phyloP scores from a whole-genome alignment of 2,797 vertebrate species.

The Aphelocoma californica region DNA sequence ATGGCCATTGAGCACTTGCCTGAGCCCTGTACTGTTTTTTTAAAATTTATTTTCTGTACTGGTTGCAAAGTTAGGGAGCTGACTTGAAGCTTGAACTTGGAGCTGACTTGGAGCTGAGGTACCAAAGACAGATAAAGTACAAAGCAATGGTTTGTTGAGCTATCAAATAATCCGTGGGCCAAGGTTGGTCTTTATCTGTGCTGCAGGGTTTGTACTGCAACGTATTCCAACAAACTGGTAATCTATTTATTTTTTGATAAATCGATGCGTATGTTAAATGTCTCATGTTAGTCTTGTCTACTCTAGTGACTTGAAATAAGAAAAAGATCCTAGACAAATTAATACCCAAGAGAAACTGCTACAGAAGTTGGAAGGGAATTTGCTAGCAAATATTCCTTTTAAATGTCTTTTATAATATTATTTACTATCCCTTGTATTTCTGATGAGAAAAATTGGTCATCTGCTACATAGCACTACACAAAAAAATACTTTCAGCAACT shows the following conservation, averaged over 20 bases:
- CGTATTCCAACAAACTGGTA: neutral
- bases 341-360: neutral
- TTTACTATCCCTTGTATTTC: neutral
- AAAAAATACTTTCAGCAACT: neutral
- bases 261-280: neutral
- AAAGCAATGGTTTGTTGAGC: neutral
- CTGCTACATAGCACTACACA: neutral
- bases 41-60: neutral
- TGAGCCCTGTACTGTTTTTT: neutral
- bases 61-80: neutral
- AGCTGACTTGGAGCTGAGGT: neutral
- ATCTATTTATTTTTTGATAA: slow-evolving; percentile 43
- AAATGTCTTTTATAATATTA: neutral
- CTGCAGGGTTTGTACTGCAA: neutral
- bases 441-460: neutral
- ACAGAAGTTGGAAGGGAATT: neutral
- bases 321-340: neutral
- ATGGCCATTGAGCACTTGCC: neutral
- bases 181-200: slow-evolving; percentile 7
- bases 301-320: neutral
- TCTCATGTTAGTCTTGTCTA: neutral
- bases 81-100: neutral
- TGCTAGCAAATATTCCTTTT: neutral
- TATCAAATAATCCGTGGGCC: neutral
- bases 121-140: neutral